A percentile compares a stretch with the other conserved stretches of the same genome.
These are phyloP conservation scores for Aromia moschata DNA, from an alignment of 2,888 invertebrate species.

Conservation along the genomic window DNA sequence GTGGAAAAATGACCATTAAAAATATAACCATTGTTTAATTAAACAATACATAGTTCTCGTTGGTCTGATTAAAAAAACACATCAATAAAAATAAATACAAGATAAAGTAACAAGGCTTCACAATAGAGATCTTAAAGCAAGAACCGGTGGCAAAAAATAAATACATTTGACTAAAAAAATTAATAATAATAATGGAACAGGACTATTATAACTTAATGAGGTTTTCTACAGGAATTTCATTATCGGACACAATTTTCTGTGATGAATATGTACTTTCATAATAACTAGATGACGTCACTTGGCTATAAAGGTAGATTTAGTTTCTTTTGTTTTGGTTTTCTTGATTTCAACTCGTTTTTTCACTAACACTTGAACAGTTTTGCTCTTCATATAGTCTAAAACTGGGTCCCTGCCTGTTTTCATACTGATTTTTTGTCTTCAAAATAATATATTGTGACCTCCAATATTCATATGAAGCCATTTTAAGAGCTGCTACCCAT, in stretches of 20 bases:
- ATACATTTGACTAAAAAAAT: constrained; percentile 13
- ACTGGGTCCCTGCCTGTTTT: constrained; percentile 72
- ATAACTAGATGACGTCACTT: constrained; percentile 47
- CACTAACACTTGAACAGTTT: constrained; percentile 36
- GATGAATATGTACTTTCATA: constrained; percentile 43
- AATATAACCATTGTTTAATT: no score
- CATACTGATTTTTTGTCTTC: constrained; percentile 73
- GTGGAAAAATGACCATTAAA: no score
- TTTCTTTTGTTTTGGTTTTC: constrained; percentile 49
- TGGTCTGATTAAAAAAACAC: no score
- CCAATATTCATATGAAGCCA: constrained; percentile 78
- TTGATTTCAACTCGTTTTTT: constrained; percentile 45
- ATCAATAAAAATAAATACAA: no score
- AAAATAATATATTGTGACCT: constrained; percentile 71
- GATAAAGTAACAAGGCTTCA: no score
- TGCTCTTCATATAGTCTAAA: constrained; percentile 56
- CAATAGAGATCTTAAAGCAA: constrained; percentile 18
- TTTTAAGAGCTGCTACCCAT: constrained; percentile 75
- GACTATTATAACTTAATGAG: constrained; percentile 49
- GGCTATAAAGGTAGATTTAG: constrained; percentile 56
- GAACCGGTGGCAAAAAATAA: constrained; percentile 3
- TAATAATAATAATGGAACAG: neutral
- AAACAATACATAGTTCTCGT: no score
- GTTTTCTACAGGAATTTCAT: constrained; percentile 47
- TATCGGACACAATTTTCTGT: constrained; percentile 36